Base-by-base conservation (phyloP, 2,797 vertebrate genomes). In the Cacajao melanocephalus region DNA sequence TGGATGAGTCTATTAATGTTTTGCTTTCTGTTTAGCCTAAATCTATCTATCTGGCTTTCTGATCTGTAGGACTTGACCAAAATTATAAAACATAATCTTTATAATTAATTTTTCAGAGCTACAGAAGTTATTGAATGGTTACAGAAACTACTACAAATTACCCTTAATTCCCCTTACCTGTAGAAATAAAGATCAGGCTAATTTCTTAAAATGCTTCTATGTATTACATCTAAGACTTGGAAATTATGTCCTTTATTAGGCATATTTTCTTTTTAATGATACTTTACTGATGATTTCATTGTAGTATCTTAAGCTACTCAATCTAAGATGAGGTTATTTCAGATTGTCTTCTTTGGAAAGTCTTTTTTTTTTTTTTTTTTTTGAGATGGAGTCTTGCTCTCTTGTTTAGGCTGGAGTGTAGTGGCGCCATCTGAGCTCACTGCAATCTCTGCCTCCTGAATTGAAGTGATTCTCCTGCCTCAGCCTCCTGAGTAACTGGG, bases 311-410 rank as follows among this genome's bases (percentile, higher is more conserved):
- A 80, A 78, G 30, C 61, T 93, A 64, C 61, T 84, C 28, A 78
- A 48, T 15, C 30, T 19, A 85, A 85, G 22, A 73, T 55, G 82
- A 24, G 12, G 12, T 88, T 94, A 48, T 90, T 96, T 76, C 55
- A 96, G 64, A 44, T 86, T 76, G 85, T 81, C 46, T 80, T 90
- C 48, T 61, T 95, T 19, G 90, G 24, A 92, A 97, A 92, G 64
- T 28, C 93, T 93, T 83, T 91, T 55, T 20, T 52, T 55, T 55
- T 44, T 6, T 44, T 41, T 44, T 44, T 6, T 44, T 55, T 55
- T 55, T 55, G 52, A 22, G 19, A 3, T 55, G 20, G 52, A 55
- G 52, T 55, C 52, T 55, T 55, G 52, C 52, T 55, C 2, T 22
- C 52, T 55, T 55, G 52, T 19, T 20, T 19, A 55, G 19, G 52